Evolutionary conservation across 2,113 vertebrate genomes (phyloP), one percentile per base, ranked within the genome.

Genomic region (Pteronura brasiliensis): DNA sequence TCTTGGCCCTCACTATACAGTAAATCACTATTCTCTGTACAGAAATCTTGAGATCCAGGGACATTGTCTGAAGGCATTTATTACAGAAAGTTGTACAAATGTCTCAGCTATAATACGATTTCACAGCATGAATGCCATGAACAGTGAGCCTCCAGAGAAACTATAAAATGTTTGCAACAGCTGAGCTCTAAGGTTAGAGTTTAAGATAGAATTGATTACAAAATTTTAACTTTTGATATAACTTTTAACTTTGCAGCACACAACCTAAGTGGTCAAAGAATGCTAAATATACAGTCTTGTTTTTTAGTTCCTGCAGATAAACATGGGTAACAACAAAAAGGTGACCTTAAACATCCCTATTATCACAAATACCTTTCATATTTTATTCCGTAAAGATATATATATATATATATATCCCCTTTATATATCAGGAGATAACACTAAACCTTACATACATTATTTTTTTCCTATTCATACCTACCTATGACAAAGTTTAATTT

Each of bases 71-170:
- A 81, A 95, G 47, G 25, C 21, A 49, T 87, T 93, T 91, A 84
- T 96, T 92, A 59, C 4, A 81, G 84, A 79, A 55, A 34, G 11
- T 23, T 80, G 49, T 97, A 85, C 63, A 96, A 88, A 94, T 69
- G 29, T 18, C 34, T 94, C 80, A 13, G 52, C n/a, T 95, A 9
- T 72, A 91, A 65, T 69, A 18, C 29, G 80, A 92, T 90, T 97
- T 97, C 80, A 71, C 29, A 82, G 52, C 27, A 65, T 90, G 80
- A 94, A 67, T 44, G 6, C 29, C 47, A 81, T 63, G 31, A 81
- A 92, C 29, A 93, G 18, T 29, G 20, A 67, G 23, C 76, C 76
- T 95, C 95, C 20, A 85, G 74, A 92, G 87, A 88, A 63, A 25
- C 79, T 36, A 3, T 80, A 84, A 97, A 80, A 39, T 21, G 14